These are phyloP conservation scores for Anas flavirostris DNA, from an alignment of 2,797 vertebrate genomes.

Conservation along the genomic window DNA sequence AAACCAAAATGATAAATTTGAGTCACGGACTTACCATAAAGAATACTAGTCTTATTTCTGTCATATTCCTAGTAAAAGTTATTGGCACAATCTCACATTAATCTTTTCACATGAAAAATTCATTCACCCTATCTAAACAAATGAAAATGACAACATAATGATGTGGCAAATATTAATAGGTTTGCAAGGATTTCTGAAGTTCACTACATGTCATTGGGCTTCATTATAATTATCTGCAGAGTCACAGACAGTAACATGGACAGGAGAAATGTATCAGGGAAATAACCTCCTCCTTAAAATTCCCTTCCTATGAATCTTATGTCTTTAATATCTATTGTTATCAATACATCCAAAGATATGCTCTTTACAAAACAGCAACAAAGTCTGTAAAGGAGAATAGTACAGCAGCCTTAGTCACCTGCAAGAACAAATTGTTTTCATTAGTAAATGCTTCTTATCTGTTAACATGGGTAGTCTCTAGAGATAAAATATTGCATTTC, in stretches of 20 bases:
- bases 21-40: neutral
- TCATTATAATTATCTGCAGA: neutral
- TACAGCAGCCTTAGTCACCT: neutral
- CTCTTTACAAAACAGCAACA: neutral
- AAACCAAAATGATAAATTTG: neutral
- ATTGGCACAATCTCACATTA: neutral
- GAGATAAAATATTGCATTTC: neutral
- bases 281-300: neutral
- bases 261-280: neutral
- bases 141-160: neutral
- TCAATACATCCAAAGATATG: neutral
- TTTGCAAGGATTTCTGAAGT: neutral
- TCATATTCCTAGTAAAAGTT: neutral
- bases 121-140: neutral
- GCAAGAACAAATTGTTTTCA: accelerated
- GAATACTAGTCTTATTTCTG: neutral
- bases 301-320: neutral
- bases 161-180: neutral
- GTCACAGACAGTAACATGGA: neutral
- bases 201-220: neutral
- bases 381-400: neutral
- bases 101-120: neutral
- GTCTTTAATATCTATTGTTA: neutral
- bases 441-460: neutral
- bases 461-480: neutral